A percentile compares a stretch with the other conserved stretches of the same genome.
Conservation (phyloP, 2,888 invertebrate species). For the Cynaeus angustus region DNA sequence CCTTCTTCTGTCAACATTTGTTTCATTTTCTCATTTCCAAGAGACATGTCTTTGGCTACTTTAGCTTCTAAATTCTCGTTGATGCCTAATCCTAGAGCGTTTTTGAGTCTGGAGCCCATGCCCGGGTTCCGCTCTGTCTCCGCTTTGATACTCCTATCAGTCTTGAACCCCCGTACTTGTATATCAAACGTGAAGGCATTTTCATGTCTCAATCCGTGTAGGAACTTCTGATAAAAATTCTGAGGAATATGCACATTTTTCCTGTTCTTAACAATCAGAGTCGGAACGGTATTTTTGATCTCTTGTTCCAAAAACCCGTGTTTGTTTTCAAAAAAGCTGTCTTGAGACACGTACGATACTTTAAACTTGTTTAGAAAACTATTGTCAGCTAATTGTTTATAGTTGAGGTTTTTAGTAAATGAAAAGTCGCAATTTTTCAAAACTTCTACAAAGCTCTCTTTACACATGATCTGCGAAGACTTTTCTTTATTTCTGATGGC, state of each 20-base stretch:
- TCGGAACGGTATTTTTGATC: constrained; percentile 62
- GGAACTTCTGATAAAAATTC: constrained; percentile 65
- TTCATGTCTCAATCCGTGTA: constrained; percentile 61
- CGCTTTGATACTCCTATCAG: constrained; percentile 81
- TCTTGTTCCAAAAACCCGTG: constrained; percentile 67
- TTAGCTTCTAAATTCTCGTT: constrained; percentile 57
- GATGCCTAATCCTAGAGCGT: constrained; percentile 68
- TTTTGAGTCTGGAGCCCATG: constrained; percentile 79
- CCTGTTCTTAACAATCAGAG: constrained; percentile 60
- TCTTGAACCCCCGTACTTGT: constrained; percentile 86
- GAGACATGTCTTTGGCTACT: constrained; percentile 52
- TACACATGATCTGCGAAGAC: constrained; percentile 65
- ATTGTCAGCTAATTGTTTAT: constrained; percentile 63
- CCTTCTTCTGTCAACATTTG: constrained; percentile 74
- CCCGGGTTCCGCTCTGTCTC: constrained; percentile 84
- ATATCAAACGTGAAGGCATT: constrained; percentile 69
- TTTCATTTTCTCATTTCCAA: constrained; percentile 72
- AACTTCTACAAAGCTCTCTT: constrained; percentile 71
- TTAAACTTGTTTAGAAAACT: constrained; percentile 66
- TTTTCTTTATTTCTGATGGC: constrained; percentile 61
- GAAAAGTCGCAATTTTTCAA: constrained; percentile 69
- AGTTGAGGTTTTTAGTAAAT: constrained; percentile 66
- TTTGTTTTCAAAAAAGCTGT: constrained; percentile 72
- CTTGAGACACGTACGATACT: constrained; percentile 69
- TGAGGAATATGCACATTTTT: constrained; percentile 61